phyloP scores from a whole-genome alignment of 2,797 vertebrate species.

The Neopelma chrysocephalum region DNA sequence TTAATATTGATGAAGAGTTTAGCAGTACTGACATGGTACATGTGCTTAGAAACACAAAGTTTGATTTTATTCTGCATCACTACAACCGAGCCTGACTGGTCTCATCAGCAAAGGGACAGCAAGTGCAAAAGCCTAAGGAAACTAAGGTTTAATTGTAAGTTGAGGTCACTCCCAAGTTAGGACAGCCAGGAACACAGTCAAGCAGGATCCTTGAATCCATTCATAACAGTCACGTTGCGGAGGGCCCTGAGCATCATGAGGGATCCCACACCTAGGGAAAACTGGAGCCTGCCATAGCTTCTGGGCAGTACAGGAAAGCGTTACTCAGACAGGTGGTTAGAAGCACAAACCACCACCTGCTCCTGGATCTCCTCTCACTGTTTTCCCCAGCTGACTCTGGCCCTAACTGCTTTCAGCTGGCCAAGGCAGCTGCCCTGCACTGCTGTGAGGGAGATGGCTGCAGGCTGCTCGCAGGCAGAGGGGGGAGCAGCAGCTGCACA shows the following conservation, averaged over 20 bases:
- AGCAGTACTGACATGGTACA: background rate
- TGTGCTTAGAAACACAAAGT: background rate
- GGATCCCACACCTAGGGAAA: background rate
- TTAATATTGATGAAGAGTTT: conserved; percentile 28
- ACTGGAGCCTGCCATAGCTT: background rate
- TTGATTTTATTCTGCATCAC: background rate
- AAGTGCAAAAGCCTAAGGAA: background rate
- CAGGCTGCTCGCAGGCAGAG: background rate
- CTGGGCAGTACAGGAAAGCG: background rate
- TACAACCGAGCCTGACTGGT: background rate
- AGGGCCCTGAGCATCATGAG: background rate
- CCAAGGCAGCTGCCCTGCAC: background rate
- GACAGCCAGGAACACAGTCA: background rate
- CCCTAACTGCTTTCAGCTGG: conserved; percentile 31
- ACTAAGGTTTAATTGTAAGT: background rate
- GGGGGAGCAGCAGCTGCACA: background rate
- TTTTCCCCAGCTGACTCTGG: conserved; percentile 7
- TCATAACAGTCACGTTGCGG: accelerated
- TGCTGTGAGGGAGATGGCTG: background rate
- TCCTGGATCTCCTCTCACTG: conserved; percentile 9
- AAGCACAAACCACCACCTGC: conserved; percentile 33
- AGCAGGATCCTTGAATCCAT: background rate
- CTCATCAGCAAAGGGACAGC: background rate
- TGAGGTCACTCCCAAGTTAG: background rate
- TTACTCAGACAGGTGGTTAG: conserved; percentile 32